Conservation (phyloP, 2,888 invertebrate genomes). For the Mesoligia furuncula region DNA sequence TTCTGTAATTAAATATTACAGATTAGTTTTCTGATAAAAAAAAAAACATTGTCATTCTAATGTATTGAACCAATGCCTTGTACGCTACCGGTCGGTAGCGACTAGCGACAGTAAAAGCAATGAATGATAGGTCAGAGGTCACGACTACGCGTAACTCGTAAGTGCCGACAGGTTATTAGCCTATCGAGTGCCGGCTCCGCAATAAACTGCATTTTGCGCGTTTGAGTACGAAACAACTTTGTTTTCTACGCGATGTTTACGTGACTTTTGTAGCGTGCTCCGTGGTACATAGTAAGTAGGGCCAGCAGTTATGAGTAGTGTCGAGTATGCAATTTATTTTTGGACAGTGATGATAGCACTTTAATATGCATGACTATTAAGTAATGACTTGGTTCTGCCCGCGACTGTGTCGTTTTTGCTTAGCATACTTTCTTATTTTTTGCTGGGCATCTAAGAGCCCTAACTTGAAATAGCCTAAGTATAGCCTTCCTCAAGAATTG, state of each 20-base stretch:
- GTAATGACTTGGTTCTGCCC: not conserved
- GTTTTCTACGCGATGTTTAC: slow-evolving; percentile 25
- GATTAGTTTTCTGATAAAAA: slow-evolving; percentile 17
- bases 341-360: not conserved
- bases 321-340: not conserved
- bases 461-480: not conserved
- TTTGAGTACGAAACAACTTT: slow-evolving; percentile 18
- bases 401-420: not conserved
- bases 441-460: not conserved
- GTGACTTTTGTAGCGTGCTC: not conserved
- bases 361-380: not conserved
- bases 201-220: slow-evolving; percentile 44
- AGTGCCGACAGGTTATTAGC: slow-evolving; percentile 63
- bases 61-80: slow-evolving; percentile 20
- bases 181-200: slow-evolving; percentile 46
- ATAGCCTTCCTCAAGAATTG: not conserved
- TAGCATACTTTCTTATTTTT: not conserved
- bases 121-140: slow-evolving; percentile 63
- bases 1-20: slow-evolving; percentile 2
- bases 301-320: not conserved
- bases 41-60: not conserved
- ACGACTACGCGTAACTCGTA: slow-evolving; percentile 56
- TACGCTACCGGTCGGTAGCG: slow-evolving; percentile 23
- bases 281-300: not conserved
- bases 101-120: slow-evolving; percentile 26